Evolutionary conservation across 2,113 vertebrate genomes (phyloP), one percentile per base, ranked within the genome.

Genomic region (Ancistrus triradiatus): DNA sequence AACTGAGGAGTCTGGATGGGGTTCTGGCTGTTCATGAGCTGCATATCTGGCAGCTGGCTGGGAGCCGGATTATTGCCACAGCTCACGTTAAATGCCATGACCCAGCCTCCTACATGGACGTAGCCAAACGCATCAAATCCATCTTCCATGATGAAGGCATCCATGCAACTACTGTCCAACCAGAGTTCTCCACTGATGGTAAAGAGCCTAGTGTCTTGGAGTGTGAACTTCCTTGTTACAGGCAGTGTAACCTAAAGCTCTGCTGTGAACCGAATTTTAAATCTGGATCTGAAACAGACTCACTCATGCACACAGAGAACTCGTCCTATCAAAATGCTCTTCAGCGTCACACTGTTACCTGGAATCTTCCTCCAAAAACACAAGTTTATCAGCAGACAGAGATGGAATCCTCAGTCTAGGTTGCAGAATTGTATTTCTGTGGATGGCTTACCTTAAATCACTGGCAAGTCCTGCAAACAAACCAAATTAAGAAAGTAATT

Each of bases 61-160:
- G 90, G 68, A 92, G 87, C 65, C 84, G 88, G 53, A 91, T 93
- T 78, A 92, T 93, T 52, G 91, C 91, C 74, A 92, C 91, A 3
- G 91, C 90, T 62, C 91, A 93, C 73, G 90, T 93, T 62, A 93
- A 92, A 76, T 93, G 91, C 74, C 85, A 82, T 0, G 89, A 93
- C 68, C 91, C 90, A 19, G 68, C 87, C 25, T 87, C 90, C 0
- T 93, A 93, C 78, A 92, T 93, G 90, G 86, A 91, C 69, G 86
- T 91, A 74, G 91, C 91, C 2, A 92, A 92, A 55, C 88, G 82
- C 66, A 90, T 93, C 38, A 93, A 93, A 61, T 86, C 85, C 65
- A 84, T 93, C 69, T 93, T 93, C 52, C 91, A 93, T 1, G 82
- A 91, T 0, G 89, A 91, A 68, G 91, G 91, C 53, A 93, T 93